Conservation (phyloP, 2,888 invertebrate species). For the Ectemnius continuus region DNA sequence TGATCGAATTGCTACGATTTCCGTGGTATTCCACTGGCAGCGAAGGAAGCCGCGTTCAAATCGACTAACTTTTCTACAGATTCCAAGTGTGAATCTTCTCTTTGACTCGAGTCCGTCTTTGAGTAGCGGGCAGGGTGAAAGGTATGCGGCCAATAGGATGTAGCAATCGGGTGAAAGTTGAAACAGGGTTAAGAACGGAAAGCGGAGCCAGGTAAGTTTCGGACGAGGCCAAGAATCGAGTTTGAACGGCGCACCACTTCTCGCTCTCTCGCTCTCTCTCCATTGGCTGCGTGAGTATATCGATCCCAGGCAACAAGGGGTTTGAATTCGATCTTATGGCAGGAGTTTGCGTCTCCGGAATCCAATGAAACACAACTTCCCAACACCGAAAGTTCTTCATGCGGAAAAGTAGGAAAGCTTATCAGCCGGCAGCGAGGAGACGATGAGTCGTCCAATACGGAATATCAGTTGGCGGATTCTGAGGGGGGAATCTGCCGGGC, state of each 20-base stretch:
- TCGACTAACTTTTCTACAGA: not conserved
- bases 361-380: constrained; percentile 40
- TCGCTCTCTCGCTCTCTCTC: too few species aligned
- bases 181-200: constrained; percentile 38
- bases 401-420: constrained; percentile 17
- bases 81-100: constrained; percentile 1
- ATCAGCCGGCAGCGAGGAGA: constrained; percentile 8
- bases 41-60: not conserved
- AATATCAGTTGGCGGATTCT: not conserved
- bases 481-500: constrained; percentile 12
- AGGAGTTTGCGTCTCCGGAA: constrained; percentile 25
- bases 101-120: constrained; percentile 9
- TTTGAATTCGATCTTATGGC: not conserved
- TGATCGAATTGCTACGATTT: not conserved
- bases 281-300: too few species aligned
- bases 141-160: constrained; percentile 13
- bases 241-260: constrained; percentile 35
- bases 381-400: constrained; percentile 29
- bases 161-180: constrained; percentile 44
- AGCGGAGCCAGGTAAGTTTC: constrained; percentile 29
- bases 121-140: not conserved
- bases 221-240: constrained; percentile 41
- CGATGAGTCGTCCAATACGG: constrained; percentile 3
- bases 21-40: not conserved
- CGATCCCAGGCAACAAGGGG: constrained; percentile 17